These are phyloP conservation scores for Syncerus caffer DNA, from an alignment of 2,797 vertebrate genomes.

Conservation along the genomic window DNA sequence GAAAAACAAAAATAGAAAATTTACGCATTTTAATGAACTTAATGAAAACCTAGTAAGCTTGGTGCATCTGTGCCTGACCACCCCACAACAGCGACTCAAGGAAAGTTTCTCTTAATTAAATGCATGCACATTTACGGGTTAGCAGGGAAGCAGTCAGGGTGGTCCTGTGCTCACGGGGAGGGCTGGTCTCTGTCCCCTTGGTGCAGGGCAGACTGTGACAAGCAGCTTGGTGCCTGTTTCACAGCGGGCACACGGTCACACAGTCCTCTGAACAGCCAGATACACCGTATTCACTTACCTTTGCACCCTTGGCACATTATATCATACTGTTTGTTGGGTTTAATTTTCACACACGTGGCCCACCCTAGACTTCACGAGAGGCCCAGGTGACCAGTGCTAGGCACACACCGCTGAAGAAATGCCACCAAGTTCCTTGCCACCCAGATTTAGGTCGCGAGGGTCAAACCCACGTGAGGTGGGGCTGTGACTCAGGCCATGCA, in stretches of 20 bases:
- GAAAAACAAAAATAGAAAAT: not conserved
- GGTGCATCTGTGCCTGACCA: not conserved
- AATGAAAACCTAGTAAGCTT: not conserved
- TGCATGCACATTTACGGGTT: no score
- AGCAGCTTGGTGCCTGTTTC: fast-evolving
- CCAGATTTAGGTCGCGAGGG: no score
- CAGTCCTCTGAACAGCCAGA: not conserved
- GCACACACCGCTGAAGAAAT: not conserved
- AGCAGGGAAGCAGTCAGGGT: not conserved
- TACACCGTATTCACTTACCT: fast-evolving
- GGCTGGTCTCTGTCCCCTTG: not conserved
- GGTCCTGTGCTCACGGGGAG: not conserved
- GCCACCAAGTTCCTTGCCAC: not conserved
- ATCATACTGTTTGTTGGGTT: not conserved
- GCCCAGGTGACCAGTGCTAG: not conserved
- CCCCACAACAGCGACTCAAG: not conserved
- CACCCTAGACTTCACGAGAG: not conserved
- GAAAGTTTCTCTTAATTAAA: not conserved
- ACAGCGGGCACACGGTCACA: fast-evolving
- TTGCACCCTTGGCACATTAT: fast-evolving
- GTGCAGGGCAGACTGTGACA: not conserved
- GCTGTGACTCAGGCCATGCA: fast-evolving
- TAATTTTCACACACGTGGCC: fast-evolving
- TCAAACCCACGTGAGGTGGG: fast-evolving
- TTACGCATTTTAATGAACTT: not conserved